These are phyloP conservation scores for Heterodera schachtii DNA, from an alignment of 1,140 invertebrate genomes.

Conservation along the genomic window DNA sequence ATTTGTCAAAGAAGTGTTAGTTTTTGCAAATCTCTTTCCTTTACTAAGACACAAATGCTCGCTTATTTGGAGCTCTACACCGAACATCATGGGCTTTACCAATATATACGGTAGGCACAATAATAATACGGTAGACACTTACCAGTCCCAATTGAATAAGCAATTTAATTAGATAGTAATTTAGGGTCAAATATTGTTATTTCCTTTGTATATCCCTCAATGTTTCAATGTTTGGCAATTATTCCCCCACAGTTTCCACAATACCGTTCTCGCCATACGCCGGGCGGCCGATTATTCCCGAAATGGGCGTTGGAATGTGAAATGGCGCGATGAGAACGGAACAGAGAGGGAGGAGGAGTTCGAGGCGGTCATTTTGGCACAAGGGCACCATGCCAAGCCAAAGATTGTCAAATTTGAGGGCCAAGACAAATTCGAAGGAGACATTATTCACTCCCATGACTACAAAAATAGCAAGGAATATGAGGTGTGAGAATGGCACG, in stretches of 20 bases:
- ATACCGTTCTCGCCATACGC: slow-evolving; percentile 18
- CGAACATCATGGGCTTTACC: slow-evolving; percentile 61
- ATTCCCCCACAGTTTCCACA: slow-evolving; percentile 12
- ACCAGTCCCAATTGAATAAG: too few relatives aligned
- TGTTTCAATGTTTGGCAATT: background rate
- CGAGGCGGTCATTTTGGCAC: slow-evolving; percentile 62
- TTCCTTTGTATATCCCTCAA: too few relatives aligned
- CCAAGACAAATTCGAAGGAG: slow-evolving; percentile 66
- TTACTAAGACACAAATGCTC: slow-evolving; percentile 50
- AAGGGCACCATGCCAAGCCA: slow-evolving; percentile 65
- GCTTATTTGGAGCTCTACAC: slow-evolving; percentile 63
- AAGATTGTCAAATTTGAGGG: slow-evolving; percentile 53
- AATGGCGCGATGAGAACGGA: slow-evolving; percentile 42
- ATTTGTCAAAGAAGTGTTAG: background rate
- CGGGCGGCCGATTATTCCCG: slow-evolving; percentile 23
- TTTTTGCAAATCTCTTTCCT: slow-evolving; percentile 50
- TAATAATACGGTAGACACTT: slow-evolving; percentile 41
- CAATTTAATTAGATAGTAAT: background rate
- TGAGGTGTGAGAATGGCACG: slow-evolving; percentile 47
- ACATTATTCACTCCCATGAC: slow-evolving; percentile 67
- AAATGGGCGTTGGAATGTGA: slow-evolving; percentile 53
- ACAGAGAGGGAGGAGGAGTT: slow-evolving; percentile 60
- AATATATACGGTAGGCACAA: slow-evolving; percentile 52
- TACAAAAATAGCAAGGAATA: slow-evolving; percentile 55
- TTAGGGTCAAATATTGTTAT: background rate